Evolutionary conservation across 2,113 vertebrate genomes (phyloP), one percentile per base, ranked within the genome.

Genomic region (Mastomys coucha): DNA sequence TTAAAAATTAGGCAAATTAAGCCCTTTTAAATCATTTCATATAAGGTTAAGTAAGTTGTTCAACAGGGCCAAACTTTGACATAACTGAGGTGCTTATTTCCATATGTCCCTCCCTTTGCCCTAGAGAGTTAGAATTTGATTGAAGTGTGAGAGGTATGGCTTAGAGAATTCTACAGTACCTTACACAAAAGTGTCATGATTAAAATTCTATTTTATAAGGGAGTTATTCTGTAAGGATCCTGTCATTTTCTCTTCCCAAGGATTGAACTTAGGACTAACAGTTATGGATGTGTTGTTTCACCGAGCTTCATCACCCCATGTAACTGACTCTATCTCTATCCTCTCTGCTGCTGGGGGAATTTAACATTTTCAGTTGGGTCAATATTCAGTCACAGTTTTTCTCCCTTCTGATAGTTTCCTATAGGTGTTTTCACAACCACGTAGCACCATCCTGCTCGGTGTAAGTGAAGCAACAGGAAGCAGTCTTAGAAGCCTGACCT

Each of bases 51-150:
- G 58, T 28, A 91, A 45, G 33, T 80, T 70, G 91, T 31, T 97
- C 93, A 89, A 5, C 16, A 58, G 49, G 60, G 87, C 19, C 33
- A 60, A 70, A 63, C 28, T 84, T 49, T 84, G 85, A 85, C 11
- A 19, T 88, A 86, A 56, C 81, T 67, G 51, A 51, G 77, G n/a
- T 92, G 36, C 82, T 91, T 39, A 20, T 36, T 94, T 95, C 91
- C 88, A 72, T 90, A 73, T 53, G 42, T 33, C 45, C 56, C 58
- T 67, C 28, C 12, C 28, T 28, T 60, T 73, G 72, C 82, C 76
- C 53, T 95, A 51, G 2, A 82, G 76, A 96, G 75, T 81, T 94
- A 95, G 72, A 78, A 45, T 86, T 58, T 87, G 60, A 96, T 87
- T 87, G 17, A 94, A 89, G 76, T 86, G 33, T 91, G 26, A 97